Base-by-base conservation (phyloP, 2,113 vertebrate genomes). In the Paramormyrops kingsleyae region DNA sequence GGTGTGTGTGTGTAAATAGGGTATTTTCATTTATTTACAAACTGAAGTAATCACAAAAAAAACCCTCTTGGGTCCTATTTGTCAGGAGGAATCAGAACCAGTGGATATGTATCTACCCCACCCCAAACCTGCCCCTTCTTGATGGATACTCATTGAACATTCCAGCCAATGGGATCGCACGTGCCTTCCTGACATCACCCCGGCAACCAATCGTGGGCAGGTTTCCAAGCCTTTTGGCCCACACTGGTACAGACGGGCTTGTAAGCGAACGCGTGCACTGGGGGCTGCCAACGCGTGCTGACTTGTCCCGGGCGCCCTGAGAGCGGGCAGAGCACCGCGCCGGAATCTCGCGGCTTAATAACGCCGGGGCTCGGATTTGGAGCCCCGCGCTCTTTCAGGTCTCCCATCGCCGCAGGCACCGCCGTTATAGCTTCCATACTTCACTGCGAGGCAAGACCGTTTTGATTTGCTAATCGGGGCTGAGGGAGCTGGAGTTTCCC, bases 331-430 rank as follows among this genome's bases (percentile, higher is more conserved):
- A 17, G 31, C 12, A 2, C 12, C 31, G 3, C 4, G 24, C 2
- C 9, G n/a, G 59, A 27, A 66, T 12, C n/a, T 10, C 9, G 7
- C 59, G 24, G 9, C n/a, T n/a, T 62, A n/a, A 27, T 4, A 27
- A 13, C 4, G 27, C 3, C 27, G 62, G 2, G 59, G 62, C 80
- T 42, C 24, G 31, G 19, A 44, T 83, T 53, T 89, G 89, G 88
- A 88, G 90, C 80, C 6, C 59, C 27, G 49, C 53, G 44, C 83
- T 80, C 62, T 85, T 53, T 31, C 84, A 87, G 84, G 84, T 35
- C 84, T 53, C 21, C 49, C 24, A n/a, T 52, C 5, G 49, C 49
- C 27, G 24, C 12, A 5, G 46, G 84, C 27, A 3, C 24, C 21
- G 44, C 12, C 4, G 3, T 10, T 10, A 47, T 24, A 24, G 83